These are phyloP conservation scores for Melanogrammus aeglefinus DNA, from an alignment of 2,797 vertebrate genomes.

Conservation along the genomic window DNA sequence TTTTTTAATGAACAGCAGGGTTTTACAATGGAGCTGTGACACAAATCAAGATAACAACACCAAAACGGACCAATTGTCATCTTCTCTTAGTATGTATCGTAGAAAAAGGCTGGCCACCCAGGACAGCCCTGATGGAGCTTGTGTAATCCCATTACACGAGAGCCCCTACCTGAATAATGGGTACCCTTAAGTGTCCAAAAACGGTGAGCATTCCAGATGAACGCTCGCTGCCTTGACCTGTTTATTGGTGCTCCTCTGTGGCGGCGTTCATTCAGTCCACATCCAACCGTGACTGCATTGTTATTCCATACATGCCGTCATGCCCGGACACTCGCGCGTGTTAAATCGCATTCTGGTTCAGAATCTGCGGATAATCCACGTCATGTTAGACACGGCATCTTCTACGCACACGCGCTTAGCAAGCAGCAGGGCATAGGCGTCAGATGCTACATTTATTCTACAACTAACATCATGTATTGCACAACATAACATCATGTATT, in stretches of 20 bases:
- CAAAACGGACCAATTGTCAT: background rate
- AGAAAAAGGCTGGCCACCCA: background rate
- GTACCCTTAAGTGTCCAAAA: background rate
- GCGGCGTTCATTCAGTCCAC: slow-evolving; percentile 12
- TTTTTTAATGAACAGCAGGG: background rate
- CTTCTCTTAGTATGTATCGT: background rate
- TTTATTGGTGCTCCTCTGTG: slow-evolving; percentile 17
- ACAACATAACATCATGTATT: background rate
- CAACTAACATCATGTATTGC: background rate
- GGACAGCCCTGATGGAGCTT: background rate
- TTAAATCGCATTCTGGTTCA: slow-evolving; percentile 7
- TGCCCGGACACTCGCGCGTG: background rate
- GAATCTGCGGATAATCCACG: background rate
- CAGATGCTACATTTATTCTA: background rate
- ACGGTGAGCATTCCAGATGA: slow-evolving; percentile 21
- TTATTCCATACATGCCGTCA: background rate
- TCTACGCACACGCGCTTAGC: background rate
- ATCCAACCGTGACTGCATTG: slow-evolving; percentile 18
- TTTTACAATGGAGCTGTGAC: background rate
- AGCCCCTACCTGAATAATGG: background rate
- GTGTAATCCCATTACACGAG: background rate
- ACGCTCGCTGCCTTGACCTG: slow-evolving; percentile 41
- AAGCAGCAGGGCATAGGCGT: background rate
- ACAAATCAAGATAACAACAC: background rate
- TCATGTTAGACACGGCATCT: background rate